Base-by-base conservation (phyloP, 2,888 invertebrate genomes). In the Stenodema calcarata region DNA sequence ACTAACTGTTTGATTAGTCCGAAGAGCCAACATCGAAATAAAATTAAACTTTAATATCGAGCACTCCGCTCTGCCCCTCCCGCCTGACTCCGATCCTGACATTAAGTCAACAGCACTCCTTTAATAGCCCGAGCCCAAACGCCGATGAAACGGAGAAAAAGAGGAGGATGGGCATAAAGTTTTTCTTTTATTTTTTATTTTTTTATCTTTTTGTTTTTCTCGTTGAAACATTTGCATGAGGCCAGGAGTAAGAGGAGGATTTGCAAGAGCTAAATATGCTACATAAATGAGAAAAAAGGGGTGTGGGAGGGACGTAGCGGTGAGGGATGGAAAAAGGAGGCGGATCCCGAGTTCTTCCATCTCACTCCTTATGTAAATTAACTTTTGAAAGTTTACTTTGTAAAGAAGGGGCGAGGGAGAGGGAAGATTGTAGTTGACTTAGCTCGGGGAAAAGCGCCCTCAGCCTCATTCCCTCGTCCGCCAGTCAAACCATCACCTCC, bases 371-470 rank as follows among this genome's bases (percentile, higher is more conserved):
- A 85, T 85, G 85, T 85, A 85, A 85, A 85, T 85, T 85, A 76
- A 85, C 85, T 85, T 85, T 85, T 85, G 76, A 85, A 85, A 85
- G 85, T 85, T 85, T 85, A 85, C 85, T 85, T 76, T 85, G 85
- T 76, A 76, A 47, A 82, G 82, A 23, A 82, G 14, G 30, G 62
- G 62, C 35, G 14, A 73, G 14, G 73, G 35, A 41, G 54, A 54
- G 73, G 85, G 76, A 76, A 75, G 50, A 75, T 85, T 85, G 85
- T 76, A 85, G 85, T 85, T 85, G 85, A 85, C 85, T 85, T 76
- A 76, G 69, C 62, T 30, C 28, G n/a, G n/a, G n/a, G 54, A 54
- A 18, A 42, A 44, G 41, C 50, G 44, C 44, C 73, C 28, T 50
- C 69, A 14, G 30, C 41, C 76, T 35, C 9, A 30, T 28, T 35